Conservation (phyloP, 2,797 vertebrate species). For the Sebastes aleutianus region DNA sequence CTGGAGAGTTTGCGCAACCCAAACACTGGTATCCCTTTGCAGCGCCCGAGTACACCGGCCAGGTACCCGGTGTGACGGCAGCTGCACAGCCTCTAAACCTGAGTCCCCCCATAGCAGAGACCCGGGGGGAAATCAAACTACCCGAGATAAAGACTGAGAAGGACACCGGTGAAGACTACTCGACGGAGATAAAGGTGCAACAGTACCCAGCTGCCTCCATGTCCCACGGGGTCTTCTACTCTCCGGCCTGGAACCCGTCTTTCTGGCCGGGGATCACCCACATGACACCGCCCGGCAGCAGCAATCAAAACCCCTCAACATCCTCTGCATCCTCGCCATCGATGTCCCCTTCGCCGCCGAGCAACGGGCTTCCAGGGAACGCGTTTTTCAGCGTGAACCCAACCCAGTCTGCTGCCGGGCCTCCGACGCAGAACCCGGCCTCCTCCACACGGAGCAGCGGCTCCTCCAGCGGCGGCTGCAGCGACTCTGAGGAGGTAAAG, state of each 20-base stretch:
- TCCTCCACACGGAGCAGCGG: conserved; percentile 80
- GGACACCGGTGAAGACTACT: conserved; percentile 64
- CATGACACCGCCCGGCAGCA: conserved; percentile 57
- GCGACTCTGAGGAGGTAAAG: conserved; percentile 85
- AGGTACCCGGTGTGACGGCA: conserved; percentile 69
- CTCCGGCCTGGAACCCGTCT: conserved; percentile 79
- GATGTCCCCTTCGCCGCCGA: conserved; percentile 75
- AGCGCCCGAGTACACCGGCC: conserved; percentile 80
- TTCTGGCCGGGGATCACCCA: conserved; percentile 84
- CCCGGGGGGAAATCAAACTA: conserved; percentile 78
- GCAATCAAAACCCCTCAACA: conserved; percentile 57
- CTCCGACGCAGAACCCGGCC: conserved; percentile 63
- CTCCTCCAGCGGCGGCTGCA: conserved; percentile 86
- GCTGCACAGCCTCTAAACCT: conserved; percentile 72
- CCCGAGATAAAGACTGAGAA: conserved; percentile 79
- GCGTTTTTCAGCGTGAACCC: conserved; percentile 65
- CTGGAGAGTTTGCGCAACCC: conserved; percentile 76
- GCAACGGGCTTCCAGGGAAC: conserved; percentile 53
- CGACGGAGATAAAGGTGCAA: conserved; percentile 61
- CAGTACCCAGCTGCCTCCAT: conserved; percentile 70
- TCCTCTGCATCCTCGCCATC: conserved; percentile 75
- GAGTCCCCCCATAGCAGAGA: conserved; percentile 75
- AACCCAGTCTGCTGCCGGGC: conserved; percentile 36
- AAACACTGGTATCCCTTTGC: conserved; percentile 83
- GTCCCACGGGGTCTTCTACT: conserved; percentile 78